phyloP scores from a whole-genome alignment of 2,888 invertebrate genomes.

The Bedellia somnulentella region DNA sequence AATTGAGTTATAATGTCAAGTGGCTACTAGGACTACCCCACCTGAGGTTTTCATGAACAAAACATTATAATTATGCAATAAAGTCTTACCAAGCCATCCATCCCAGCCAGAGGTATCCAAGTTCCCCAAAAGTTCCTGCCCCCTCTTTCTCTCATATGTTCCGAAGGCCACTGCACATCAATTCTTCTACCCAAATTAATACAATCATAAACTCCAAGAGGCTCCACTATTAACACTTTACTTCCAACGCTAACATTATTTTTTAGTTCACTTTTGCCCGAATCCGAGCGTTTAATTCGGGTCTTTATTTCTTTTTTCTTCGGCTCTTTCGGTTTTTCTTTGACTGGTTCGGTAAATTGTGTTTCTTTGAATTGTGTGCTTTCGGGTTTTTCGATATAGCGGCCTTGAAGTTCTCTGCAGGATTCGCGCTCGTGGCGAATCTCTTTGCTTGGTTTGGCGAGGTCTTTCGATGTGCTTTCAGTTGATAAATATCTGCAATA shows the following conservation, averaged over 20 bases:
- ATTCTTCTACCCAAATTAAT: constrained; percentile 88
- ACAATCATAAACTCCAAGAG: constrained; percentile 78
- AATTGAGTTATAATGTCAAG: too few species aligned
- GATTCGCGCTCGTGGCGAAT: constrained; percentile 50
- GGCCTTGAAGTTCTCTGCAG: constrained; percentile 45
- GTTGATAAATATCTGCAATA: constrained; percentile 35
- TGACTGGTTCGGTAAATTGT: constrained; percentile 34
- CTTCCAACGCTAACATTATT: constrained; percentile 44
- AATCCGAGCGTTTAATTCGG: constrained; percentile 45
- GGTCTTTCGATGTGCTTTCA: constrained; percentile 45
- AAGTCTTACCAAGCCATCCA: constrained; percentile 86
- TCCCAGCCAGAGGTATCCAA: constrained; percentile 88
- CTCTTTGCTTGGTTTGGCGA: constrained; percentile 48
- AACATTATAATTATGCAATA: too few species aligned
- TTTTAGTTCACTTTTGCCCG: constrained; percentile 35
- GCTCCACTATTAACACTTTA: constrained; percentile 48
- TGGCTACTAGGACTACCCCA: too few species aligned
- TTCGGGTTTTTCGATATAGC: constrained; percentile 46
- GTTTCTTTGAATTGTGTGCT: constrained; percentile 31
- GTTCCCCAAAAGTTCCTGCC: constrained; percentile 85
- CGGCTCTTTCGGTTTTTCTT: constrained; percentile 29
- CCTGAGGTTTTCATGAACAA: too few species aligned
- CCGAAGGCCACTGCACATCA: constrained; percentile 95
- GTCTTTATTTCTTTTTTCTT: constrained; percentile 44
- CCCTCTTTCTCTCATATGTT: constrained; percentile 82